A percentile compares a stretch with the other conserved stretches of the same genome.
Conservation (phyloP, 2,888 invertebrate genomes). For the Chrysina gloriosa region DNA sequence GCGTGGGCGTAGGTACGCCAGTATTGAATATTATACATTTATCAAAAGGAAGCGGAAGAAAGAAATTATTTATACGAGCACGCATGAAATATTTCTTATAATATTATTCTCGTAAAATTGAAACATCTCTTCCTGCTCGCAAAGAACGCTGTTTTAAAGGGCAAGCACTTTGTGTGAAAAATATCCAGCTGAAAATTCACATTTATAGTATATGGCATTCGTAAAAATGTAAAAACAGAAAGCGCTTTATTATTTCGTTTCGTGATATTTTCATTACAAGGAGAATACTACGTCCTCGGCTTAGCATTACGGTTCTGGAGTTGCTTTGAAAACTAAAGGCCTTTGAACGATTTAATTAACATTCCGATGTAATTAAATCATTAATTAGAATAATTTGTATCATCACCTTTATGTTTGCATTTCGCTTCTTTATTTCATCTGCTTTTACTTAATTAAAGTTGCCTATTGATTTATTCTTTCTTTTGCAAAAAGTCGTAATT, state of each 20-base stretch:
- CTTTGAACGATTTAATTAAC: constrained; percentile 10
- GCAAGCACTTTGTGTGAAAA: constrained; percentile 8
- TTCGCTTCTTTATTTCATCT: too few relatives aligned
- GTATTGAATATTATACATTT: constrained; percentile 3
- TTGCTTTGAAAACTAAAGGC: background rate
- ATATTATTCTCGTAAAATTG: constrained; percentile 22
- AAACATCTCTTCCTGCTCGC: constrained; percentile 8
- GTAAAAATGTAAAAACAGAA: constrained; percentile 20
- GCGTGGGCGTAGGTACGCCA: too few relatives aligned
- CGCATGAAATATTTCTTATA: constrained; percentile 16
- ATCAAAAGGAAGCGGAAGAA: constrained; percentile 9
- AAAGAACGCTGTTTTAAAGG: background rate
- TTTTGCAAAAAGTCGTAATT: too few relatives aligned
- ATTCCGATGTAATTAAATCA: background rate
- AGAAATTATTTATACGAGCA: constrained; percentile 15
- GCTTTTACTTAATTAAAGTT: too few relatives aligned
- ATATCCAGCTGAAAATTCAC: constrained; percentile 6
- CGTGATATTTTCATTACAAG: constrained; percentile 12
- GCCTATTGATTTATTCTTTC: too few relatives aligned
- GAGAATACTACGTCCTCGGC: background rate
- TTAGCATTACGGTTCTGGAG: background rate
- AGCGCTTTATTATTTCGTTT: constrained; percentile 25
- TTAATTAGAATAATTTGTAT: too few relatives aligned
- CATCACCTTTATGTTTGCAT: too few relatives aligned
- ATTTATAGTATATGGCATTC: constrained; percentile 18